Base-by-base conservation (phyloP, 2,113 vertebrate genomes). In the Dascyllus trimaculatus region DNA sequence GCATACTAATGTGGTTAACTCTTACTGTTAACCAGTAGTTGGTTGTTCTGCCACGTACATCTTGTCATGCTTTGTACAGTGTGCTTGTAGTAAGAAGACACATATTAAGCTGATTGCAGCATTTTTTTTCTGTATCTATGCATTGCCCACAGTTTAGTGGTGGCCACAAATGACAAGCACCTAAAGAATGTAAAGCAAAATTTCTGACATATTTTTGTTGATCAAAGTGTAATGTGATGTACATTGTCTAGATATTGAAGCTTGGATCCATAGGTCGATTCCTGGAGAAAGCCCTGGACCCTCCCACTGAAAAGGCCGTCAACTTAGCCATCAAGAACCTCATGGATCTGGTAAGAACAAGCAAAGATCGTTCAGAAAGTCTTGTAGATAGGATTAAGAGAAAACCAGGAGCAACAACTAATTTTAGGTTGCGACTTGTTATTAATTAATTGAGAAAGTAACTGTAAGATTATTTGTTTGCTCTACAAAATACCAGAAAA, bases 261-360 rank as follows among this genome's bases (percentile, higher is more conserved):
- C 95, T 99, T 24, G 98, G 98, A 38, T 92, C 92, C 53, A 98
- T 99, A 86, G 96, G 96, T 49, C 81, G 85, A 71, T 99, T 99
- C 83, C 90, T 99, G 88, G 94, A 90, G 63, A 97, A 96, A 43
- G 91, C 97, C n/a, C 92, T 98, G 94, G 97, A 99, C 75, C 96
- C 95, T 8, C 98, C 97, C 0, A 96, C 96, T 45, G 91, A 89
- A 63, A 93, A 96, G 75, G 96, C 96, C 1, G 95, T 99, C 11
- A 85, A 82, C 74, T 86, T 99, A 18, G 96, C 98, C 64, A 95
- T 99, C 91, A 97, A 95, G 77, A 97, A 98, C 80, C 95, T 99
- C 15, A 95, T 94, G 85, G 96, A 97, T 86, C 92, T 99, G 97
- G 98, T 99, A 93, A 93, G 75, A 72, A 43, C 25, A 2, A 53